A percentile compares a stretch with the other conserved stretches of the same genome.
Conservation (phyloP, 2,888 invertebrate species). For the Drosophila gaucha region DNA sequence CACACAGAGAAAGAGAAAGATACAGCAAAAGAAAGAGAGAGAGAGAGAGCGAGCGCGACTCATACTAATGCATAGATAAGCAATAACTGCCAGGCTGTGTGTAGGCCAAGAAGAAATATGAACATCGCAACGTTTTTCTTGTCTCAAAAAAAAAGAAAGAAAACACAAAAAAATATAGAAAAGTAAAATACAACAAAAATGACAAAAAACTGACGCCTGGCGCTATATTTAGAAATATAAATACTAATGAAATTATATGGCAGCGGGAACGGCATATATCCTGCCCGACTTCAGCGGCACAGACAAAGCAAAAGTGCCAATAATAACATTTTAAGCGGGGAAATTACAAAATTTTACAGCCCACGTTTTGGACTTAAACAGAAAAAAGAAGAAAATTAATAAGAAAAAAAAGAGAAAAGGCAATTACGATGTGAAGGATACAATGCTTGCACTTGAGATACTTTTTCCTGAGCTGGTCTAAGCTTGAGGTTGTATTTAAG, state of each 20-base stretch:
- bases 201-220: slow-evolving; percentile 46
- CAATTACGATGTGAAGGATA: no score
- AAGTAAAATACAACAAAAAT: slow-evolving; percentile 16
- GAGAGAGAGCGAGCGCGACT: neutral
- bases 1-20: slow-evolving; percentile 21
- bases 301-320: slow-evolving; percentile 70
- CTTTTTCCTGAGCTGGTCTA: neutral
- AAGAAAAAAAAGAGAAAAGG: neutral
- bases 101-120: slow-evolving; percentile 74
- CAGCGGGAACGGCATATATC: slow-evolving; percentile 56
- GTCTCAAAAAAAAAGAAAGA: slow-evolving; percentile 23
- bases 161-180: slow-evolving; percentile 8
- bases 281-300: slow-evolving; percentile 29
- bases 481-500: neutral
- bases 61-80: slow-evolving; percentile 39
- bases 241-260: slow-evolving; percentile 75
- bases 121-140: slow-evolving; percentile 57
- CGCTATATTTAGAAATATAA: slow-evolving; percentile 69
- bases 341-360: slow-evolving; percentile 55
- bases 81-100: slow-evolving; percentile 73
- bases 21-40: slow-evolving; percentile 4
- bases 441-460: slow-evolving; percentile 2
- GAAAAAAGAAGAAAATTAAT: neutral
- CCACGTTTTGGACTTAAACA: slow-evolving; percentile 11
- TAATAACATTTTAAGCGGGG: slow-evolving; percentile 70